These are phyloP conservation scores for Idris sp. DNA, from an alignment of 1,140 invertebrate genomes.

Conservation along the genomic window DNA sequence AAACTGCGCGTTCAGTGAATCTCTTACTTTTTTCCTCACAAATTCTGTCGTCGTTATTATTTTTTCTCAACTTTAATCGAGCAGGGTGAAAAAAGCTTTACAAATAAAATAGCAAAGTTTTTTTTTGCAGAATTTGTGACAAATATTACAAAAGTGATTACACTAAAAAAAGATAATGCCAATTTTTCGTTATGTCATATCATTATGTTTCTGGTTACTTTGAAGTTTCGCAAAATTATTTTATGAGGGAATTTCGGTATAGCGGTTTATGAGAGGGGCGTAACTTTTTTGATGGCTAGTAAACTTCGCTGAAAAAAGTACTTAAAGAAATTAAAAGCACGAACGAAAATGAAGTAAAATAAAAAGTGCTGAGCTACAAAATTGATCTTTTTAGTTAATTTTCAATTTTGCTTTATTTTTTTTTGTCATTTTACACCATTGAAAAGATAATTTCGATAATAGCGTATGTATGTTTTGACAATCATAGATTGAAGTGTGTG, in stretches of 20 bases:
- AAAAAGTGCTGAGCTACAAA: not conserved
- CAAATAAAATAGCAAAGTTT: no score
- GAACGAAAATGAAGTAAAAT: slow-evolving; percentile 13
- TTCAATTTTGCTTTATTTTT: no score
- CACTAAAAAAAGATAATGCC: no score
- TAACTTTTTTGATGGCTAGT: slow-evolving; percentile 59
- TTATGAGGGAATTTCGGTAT: not conserved
- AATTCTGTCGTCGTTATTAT: slow-evolving; percentile 40
- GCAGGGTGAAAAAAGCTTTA: no score
- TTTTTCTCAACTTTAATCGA: slow-evolving; percentile 25
- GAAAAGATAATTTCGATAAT: slow-evolving; percentile 40
- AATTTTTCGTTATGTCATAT: slow-evolving; percentile 11
- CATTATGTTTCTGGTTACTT: slow-evolving; percentile 42
- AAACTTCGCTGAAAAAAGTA: slow-evolving; percentile 47
- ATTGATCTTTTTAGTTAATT: slow-evolving; percentile 27
- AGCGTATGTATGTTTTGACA: slow-evolving; percentile 2
- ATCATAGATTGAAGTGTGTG: slow-evolving; percentile 31
- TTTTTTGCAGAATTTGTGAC: no score
- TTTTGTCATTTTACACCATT: no score
- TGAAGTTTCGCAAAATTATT: slow-evolving; percentile 42
- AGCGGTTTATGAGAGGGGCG: slow-evolving; percentile 36
- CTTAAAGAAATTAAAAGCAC: slow-evolving; percentile 62
- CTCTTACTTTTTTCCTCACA: slow-evolving; percentile 4
- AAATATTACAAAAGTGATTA: no score
- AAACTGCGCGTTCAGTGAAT: slow-evolving; percentile 32